Base-by-base conservation (phyloP, 2,888 invertebrate genomes). In the Charanyca ferruginea region DNA sequence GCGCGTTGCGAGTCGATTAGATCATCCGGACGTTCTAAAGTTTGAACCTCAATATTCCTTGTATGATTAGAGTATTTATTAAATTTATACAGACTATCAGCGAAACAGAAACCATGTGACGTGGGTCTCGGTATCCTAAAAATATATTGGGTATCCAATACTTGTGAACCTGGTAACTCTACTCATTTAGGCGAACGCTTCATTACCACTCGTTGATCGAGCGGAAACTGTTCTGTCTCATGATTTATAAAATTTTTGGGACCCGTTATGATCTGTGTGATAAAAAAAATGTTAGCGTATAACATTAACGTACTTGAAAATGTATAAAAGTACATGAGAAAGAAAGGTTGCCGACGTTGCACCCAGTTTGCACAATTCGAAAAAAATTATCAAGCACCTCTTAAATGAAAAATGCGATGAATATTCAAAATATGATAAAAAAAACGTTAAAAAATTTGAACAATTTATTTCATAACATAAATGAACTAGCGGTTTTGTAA, bases 131-230 rank as follows among this genome's bases (percentile, higher is more conserved):
- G 52, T 18, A 53, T 49, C 61, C 64, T 45, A 22, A 45, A 32
- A 35, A 38, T 62, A 25, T 48, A 25, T 65, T 66, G 38, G 72
- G 78, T 80, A 78, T 82, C 80, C 71, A 81, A 74, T 79, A 82
- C 71, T 83, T 88, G 86, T 89, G 87, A 87, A 85, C 85, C 85
- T 77, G 80, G 83, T 88, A 85, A 87, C 78, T 84, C 65, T 66
- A 74, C 77, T 89, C 89, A 91, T 92, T 90, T 91, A 93, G 91
- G 92, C 92, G 85, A 91, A 90, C 89, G 93, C 93, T 91, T 92
- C 88, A 89, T 89, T 85, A 87, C 87, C 93, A 91, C 90, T 92
- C 89, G 91, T 91, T 92, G 89, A 90, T 84, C 86, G 90, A 90
- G 90, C 90, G 90, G 89, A 85, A 88, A 90, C 91, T 89, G 69